Conservation (phyloP, 2,888 invertebrate genomes). For the Tryphoninae sp. region DNA sequence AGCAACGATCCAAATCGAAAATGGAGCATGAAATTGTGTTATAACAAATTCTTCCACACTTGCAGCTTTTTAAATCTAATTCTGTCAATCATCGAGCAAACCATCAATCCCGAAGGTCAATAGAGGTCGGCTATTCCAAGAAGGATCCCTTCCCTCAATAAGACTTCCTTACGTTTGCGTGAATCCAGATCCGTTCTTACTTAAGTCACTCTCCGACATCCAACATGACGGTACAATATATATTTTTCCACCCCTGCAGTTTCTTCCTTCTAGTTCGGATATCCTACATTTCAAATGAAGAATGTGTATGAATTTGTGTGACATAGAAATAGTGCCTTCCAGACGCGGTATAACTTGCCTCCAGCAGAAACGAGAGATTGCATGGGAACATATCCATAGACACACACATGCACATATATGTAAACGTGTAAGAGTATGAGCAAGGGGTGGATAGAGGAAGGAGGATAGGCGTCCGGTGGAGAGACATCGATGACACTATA, state of each 20-base stretch:
- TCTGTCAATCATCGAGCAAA: too few relatives aligned
- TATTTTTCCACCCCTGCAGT: not conserved
- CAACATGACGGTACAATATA: not conserved
- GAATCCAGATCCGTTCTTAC: too few relatives aligned
- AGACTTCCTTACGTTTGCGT: too few relatives aligned
- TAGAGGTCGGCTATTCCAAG: too few relatives aligned
- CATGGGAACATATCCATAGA: slow-evolving; percentile 36
- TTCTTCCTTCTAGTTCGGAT: too few relatives aligned
- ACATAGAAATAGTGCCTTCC: slow-evolving; percentile 13
- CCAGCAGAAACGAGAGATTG: slow-evolving; percentile 40
- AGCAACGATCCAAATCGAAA: too few relatives aligned
- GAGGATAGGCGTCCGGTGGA: slow-evolving; percentile 75
- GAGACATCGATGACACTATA: slow-evolving; percentile 81
- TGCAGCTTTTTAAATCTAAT: too few relatives aligned
- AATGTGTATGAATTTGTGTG: not conserved
- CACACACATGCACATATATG: slow-evolving; percentile 1
- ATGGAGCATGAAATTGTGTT: too few relatives aligned
- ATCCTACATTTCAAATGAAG: not conserved
- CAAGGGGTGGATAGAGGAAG: slow-evolving; percentile 66
- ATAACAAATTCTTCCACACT: too few relatives aligned
- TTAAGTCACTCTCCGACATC: too few relatives aligned
- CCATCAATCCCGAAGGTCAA: too few relatives aligned
- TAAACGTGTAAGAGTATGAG: slow-evolving; percentile 43
- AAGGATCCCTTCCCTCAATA: too few relatives aligned
- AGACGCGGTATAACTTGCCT: slow-evolving; percentile 20